A percentile compares a stretch with the other conserved stretches of the same genome.
Conservation (phyloP, 2,113 vertebrate genomes). For the Channa argus region DNA sequence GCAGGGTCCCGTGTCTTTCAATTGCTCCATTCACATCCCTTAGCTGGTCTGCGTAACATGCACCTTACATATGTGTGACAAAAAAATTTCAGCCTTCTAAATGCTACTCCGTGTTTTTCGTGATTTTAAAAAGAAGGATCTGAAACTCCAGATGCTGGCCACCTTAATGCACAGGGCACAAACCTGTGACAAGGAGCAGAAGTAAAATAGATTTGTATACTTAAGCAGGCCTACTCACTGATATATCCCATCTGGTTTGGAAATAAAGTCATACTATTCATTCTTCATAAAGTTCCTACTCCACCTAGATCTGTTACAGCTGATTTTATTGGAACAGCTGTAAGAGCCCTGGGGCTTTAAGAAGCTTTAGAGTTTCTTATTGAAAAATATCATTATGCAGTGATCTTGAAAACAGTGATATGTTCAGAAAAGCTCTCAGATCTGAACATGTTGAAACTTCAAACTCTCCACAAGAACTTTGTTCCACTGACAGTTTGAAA, state of each 20-base stretch:
- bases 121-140: constrained; percentile 58
- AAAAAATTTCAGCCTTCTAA: constrained; percentile 48
- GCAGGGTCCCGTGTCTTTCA: constrained; percentile 48
- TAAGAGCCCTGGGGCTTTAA: constrained; percentile 40
- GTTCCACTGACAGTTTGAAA: constrained; percentile 17
- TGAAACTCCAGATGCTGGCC: constrained; percentile 50
- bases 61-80: constrained; percentile 75
- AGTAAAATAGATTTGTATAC: constrained; percentile 36
- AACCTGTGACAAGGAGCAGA: constrained; percentile 24
- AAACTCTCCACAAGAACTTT: constrained; percentile 19
- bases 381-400: constrained; percentile 45
- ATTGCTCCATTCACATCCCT: constrained; percentile 64
- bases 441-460: constrained; percentile 33
- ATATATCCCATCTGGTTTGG: constrained; percentile 74
- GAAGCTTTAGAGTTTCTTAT: constrained; percentile 46
- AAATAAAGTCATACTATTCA: constrained; percentile 58
- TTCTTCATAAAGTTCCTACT: constrained; percentile 38
- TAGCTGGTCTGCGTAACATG: constrained; percentile 54
- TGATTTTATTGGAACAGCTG: constrained; percentile 56
- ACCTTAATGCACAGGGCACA: constrained; percentile 53
- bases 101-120: constrained; percentile 54
- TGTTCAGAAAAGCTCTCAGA: constrained; percentile 42
- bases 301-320: constrained; percentile 54
- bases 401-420: constrained; percentile 37
- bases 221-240: constrained; percentile 46